Evolutionary conservation across 2,888 invertebrate species (phyloP).

Genomic region (Melipona beecheii): DNA sequence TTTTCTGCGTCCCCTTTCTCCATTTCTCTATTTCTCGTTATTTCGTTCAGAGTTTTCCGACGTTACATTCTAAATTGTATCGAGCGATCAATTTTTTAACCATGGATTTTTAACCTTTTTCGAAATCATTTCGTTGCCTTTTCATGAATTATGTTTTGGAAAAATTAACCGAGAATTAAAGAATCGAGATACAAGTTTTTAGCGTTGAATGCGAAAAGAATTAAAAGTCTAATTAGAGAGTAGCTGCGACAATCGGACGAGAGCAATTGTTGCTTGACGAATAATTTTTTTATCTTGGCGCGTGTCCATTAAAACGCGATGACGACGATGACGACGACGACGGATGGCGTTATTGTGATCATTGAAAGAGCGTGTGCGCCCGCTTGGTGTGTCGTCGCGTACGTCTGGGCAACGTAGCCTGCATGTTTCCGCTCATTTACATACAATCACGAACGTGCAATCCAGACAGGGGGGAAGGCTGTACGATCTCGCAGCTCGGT

Average conservation of each 20-base stretch:
- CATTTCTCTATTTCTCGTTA: neutral
- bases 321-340: conserved; percentile 41
- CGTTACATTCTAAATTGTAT: neutral
- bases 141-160: neutral
- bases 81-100: neutral
- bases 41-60: neutral
- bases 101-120: neutral
- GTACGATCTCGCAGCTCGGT: conserved; percentile 28
- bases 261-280: conserved; percentile 19
- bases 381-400: conserved; percentile 42
- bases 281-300: conserved; percentile 39
- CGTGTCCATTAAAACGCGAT: conserved; percentile 43
- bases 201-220: neutral
- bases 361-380: conserved; percentile 63
- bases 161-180: neutral
- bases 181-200: neutral
- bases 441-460: conserved; percentile 68
- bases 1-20: neutral
- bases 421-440: conserved; percentile 69
- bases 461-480: conserved; percentile 49
- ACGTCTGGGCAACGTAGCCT: conserved; percentile 55
- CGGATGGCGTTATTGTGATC: conserved; percentile 65
- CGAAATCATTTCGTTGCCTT: neutral
- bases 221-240: neutral
- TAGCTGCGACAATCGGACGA: neutral